Evolutionary conservation across 2,797 vertebrate species (phyloP).

Genomic region (Perodicticus potto): DNA sequence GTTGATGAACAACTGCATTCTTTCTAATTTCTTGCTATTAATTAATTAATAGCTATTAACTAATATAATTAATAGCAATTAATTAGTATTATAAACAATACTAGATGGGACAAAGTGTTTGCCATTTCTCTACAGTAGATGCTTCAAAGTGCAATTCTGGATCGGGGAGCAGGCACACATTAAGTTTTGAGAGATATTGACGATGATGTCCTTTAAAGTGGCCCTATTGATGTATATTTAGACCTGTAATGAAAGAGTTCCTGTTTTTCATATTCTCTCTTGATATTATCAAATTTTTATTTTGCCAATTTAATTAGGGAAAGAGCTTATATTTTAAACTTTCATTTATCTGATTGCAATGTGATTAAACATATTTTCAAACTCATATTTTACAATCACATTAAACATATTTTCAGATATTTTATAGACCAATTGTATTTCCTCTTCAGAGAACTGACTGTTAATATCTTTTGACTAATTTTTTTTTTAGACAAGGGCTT

Average conservation of each 20-base stretch:
- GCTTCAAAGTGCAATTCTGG: background rate
- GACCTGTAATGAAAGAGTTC: background rate
- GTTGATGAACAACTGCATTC: background rate
- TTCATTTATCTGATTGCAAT: background rate
- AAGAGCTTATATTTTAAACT: background rate
- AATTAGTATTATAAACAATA: background rate
- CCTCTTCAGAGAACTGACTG: background rate
- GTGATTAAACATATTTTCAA: constrained; percentile 31
- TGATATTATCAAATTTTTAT: background rate
- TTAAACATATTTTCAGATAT: background rate
- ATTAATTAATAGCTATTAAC: background rate
- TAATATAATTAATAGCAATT: background rate
- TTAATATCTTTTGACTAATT: constrained; percentile 2
- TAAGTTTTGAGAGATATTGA: background rate
- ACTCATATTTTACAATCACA: background rate
- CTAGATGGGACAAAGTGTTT: background rate
- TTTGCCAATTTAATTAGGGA: background rate
- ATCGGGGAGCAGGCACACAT: background rate
- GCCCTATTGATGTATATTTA: background rate
- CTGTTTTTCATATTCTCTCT: background rate
- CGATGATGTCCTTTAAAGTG: background rate
- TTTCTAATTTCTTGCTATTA: background rate
- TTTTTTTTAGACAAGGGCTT: background rate
- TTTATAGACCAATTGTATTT: constrained; percentile 34
- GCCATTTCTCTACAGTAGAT: background rate